Conservation (phyloP, 2,888 invertebrate species). For the Thereva unica region DNA sequence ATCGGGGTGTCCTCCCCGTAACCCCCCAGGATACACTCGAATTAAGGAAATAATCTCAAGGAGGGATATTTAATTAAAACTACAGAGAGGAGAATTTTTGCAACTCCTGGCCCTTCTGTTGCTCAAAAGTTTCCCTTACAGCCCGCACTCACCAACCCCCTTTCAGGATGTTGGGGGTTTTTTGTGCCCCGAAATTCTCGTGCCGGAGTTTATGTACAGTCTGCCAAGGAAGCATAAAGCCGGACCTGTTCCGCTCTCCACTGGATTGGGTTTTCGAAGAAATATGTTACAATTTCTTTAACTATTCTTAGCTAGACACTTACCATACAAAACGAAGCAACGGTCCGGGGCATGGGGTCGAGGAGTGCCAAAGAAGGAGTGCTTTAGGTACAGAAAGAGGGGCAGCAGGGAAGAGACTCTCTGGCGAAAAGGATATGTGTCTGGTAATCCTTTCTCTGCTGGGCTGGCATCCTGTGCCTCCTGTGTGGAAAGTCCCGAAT, state of each 20-base stretch:
- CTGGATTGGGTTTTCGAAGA: conserved; percentile 23
- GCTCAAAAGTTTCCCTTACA: background rate
- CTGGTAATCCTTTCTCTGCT: conserved; percentile 12
- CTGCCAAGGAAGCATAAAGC: background rate
- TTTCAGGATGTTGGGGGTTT: conserved; percentile 4
- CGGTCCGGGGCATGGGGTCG: no score
- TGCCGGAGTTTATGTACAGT: conserved; percentile 13
- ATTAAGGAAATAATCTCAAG: conserved; percentile 41
- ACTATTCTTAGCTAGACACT: conserved; percentile 39
- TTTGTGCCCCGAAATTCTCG: conserved; percentile 24
- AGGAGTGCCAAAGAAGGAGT: no score
- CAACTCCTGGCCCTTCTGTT: background rate
- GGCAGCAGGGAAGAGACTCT: no score
- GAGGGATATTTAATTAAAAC: conserved; percentile 42
- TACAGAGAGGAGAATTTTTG: conserved; percentile 38
- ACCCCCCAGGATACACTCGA: conserved; percentile 27
- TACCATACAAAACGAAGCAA: conserved; percentile 15
- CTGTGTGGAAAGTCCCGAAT: background rate
- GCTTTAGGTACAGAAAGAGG: no score
- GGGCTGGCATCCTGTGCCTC: conserved; percentile 21
- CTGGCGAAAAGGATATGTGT: conserved; percentile 1
- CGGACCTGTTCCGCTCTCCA: conserved; percentile 23
- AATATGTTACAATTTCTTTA: conserved; percentile 41
- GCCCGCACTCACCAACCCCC: background rate
- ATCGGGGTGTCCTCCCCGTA: background rate